Evolutionary conservation across 2,113 vertebrate genomes (phyloP), one percentile per base, ranked within the genome.

Genomic region (Burhinus bistriatus): DNA sequence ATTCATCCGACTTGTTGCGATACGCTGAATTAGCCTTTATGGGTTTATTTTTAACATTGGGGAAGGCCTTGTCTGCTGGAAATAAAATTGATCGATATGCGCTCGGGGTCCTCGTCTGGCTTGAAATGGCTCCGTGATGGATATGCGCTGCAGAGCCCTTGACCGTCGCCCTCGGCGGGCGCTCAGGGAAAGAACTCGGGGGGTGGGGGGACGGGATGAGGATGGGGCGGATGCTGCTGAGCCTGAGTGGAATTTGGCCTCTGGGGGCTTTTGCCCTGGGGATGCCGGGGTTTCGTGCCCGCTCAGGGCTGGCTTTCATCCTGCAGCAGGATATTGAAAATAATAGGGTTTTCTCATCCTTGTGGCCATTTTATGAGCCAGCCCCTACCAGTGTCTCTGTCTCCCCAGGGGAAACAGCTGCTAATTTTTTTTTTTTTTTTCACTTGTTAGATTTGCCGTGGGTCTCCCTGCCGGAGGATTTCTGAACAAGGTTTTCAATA

Each of bases 401-500:
- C 85, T 86, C 82, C 83, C 76, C 42, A 22, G 65, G 66, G 73
- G 32, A 93, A 65, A 49, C 1, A 1, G 51, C 59, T 77, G 75
- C 76, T 94, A 27, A 34, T 92, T 84, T 69, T 87, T 85, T 79
- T 92, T 84, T 69, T 87, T 85, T 79, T 69, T 54, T 80, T 76
- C 18, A 18, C 68, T 87, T 94, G 38, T 87, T 79, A 77, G 70
- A 23, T 36, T 83, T 66, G 45, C 68, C 18, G 0, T 34, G 44
- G 45, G 44, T 52, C 72, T 91, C 49, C 36, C 49, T 36, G 68
- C 25, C 3, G 2, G 52, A 80, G 71, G 32, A 84, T 73, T 80
- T 94, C 52, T 73, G 62, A 80, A 47, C 38, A 54, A 73, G 84
- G 79, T 77, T 89, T 95, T 96, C 97, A 91, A 62, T 94, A 96